Evolutionary conservation across 2,797 vertebrate genomes (phyloP), one percentile per base, ranked within the genome.

Genomic region (Epinephelus awoara): DNA sequence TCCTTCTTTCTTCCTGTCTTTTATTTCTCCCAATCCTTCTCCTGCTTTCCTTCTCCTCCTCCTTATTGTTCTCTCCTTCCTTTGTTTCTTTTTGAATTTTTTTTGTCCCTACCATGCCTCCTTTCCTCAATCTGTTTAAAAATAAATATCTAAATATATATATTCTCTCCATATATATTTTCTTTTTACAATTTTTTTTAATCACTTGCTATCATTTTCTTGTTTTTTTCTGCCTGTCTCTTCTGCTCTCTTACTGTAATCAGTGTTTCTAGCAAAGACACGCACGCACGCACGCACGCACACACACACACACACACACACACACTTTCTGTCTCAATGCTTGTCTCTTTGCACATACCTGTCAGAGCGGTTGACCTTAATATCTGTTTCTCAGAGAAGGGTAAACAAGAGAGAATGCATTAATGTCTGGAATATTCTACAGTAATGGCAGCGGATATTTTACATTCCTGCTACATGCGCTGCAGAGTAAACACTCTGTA

Each of bases 331-430:
- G 25, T 25, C 54, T 42, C 23, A 4, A 6, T 17, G 49, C 40
- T 13, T 27, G 64, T 61, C 57, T 34, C 23, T 5, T 4, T 17
- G 19, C 27, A 54, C 73, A 58, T 9, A 72, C 42, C 70, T 76
- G 79, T 73, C 79, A 71, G 62, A 75, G 55, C 3, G 4, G 42
- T 55, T 83, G 66, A 83, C 78, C 65, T 67, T 79, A 71, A 75
- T 81, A 57, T 57, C 29, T 17, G 19, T 44, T 54, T 66, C 23
- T 52, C 51, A 3, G 40, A 29, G 62, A 14, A 49, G 40, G 14
- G 49, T 73, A 66, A 81, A 72, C 54, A 51, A 18, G 29, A 62
- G 55, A 50, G 47, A 56, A 44, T 55, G 42, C 73, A 78, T 85
- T 77, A 56, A 75, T 13, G 66, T 63, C 38, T 63, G 61, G 67